phyloP scores from a whole-genome alignment of 2,888 invertebrate genomes.

The Eupithecia centaureata region DNA sequence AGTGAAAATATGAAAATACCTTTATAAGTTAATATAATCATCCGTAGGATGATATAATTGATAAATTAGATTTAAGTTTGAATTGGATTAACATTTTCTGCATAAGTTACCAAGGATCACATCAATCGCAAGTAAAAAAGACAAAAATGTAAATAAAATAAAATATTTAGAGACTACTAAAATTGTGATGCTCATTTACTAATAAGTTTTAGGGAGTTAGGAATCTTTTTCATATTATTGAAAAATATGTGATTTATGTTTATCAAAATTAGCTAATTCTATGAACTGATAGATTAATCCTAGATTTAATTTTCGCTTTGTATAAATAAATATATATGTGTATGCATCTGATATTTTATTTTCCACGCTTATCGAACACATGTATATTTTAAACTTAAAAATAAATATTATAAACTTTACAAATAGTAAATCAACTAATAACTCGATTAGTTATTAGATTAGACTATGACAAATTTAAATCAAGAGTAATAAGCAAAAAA shows the following conservation, averaged over 20 bases:
- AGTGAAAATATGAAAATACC: neutral
- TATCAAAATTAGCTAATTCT: conserved; percentile 54
- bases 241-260: conserved; percentile 40
- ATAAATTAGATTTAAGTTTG: neutral
- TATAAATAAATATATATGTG: conserved; percentile 25
- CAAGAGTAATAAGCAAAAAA: neutral
- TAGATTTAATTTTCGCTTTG: conserved; percentile 56
- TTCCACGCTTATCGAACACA: neutral
- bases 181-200: conserved; percentile 41
- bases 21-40: neutral
- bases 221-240: conserved; percentile 13
- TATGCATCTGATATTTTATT: conserved; percentile 2
- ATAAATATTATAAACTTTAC: neutral
- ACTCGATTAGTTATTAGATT: neutral
- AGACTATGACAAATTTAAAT: neutral
- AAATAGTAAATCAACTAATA: neutral
- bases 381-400: neutral
- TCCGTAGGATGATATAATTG: neutral
- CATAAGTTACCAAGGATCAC: conserved; percentile 22
- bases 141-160: conserved; percentile 25
- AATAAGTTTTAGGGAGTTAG: conserved; percentile 28
- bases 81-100: conserved; percentile 4
- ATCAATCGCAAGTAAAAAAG: neutral
- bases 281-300: conserved; percentile 82
- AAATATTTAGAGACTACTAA: conserved; percentile 27